Evolutionary conservation across 2,888 invertebrate genomes (phyloP).

Genomic region (Chaetogeoica ovagalla): DNA sequence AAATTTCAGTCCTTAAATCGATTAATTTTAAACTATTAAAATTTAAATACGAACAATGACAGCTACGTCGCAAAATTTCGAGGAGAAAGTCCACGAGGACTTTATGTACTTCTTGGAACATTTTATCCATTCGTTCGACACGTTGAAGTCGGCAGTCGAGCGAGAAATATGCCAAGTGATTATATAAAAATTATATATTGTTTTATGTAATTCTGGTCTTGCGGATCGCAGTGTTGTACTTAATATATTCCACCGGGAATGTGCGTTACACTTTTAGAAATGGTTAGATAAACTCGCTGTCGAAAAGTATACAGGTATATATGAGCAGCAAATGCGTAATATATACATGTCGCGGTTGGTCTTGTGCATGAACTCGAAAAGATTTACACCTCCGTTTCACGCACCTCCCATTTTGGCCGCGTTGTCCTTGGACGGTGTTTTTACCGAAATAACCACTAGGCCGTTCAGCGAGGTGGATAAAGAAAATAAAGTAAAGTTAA

Average conservation of each 20-base stretch:
- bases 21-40: too few species aligned
- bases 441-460: background rate
- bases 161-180: too few species aligned
- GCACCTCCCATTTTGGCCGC: background rate
- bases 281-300: background rate
- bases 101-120: too few species aligned
- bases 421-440: background rate
- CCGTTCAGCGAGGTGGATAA: background rate
- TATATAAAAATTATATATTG: too few species aligned
- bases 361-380: background rate
- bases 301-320: background rate
- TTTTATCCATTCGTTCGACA: too few species aligned
- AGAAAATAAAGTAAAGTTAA: background rate
- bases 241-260: background rate
- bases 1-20: too few species aligned
- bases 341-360: background rate
- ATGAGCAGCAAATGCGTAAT: background rate
- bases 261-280: background rate
- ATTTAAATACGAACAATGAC: too few species aligned
- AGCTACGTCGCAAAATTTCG: too few species aligned
- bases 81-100: too few species aligned
- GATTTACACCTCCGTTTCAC: background rate
- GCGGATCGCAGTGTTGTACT: too few species aligned
- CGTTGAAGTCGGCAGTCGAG: too few species aligned
- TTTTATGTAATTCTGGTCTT: too few species aligned